A percentile compares a stretch with the other conserved stretches of the same genome.
These are phyloP conservation scores for Panzeria rudis DNA, from an alignment of 2,888 invertebrate genomes.

Conservation along the genomic window DNA sequence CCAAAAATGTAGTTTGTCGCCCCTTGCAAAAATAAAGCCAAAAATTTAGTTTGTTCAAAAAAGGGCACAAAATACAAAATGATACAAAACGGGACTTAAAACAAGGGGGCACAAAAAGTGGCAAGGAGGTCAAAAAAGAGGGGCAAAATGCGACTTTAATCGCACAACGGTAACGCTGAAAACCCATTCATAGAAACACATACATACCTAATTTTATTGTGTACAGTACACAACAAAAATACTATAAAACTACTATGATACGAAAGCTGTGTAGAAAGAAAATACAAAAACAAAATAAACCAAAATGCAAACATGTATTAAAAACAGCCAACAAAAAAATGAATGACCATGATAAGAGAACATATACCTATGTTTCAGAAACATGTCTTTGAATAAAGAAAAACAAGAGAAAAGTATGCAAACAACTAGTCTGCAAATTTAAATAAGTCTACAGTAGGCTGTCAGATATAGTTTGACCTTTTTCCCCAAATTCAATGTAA, in stretches of 20 bases:
- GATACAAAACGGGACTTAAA: too few species aligned
- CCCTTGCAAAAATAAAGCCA: too few species aligned
- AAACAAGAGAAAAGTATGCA: conserved; percentile 4
- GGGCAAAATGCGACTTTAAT: too few species aligned
- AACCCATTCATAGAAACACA: too few species aligned
- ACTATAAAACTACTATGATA: conserved; percentile 71
- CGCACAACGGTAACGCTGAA: too few species aligned
- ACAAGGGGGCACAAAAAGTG: too few species aligned
- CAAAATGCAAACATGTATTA: conserved; percentile 43
- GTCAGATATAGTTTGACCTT: too few species aligned
- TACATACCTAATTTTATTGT: conserved; percentile 57
- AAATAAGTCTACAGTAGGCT: conserved; percentile 17
- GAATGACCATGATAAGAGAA: conserved; percentile 57
- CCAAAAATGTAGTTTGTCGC: too few species aligned
- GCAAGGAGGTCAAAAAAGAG: too few species aligned
- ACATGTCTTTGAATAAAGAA: conserved; percentile 20
- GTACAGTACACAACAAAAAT: conserved; percentile 75
- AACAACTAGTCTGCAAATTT: conserved; percentile 20
- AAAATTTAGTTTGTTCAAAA: too few species aligned
- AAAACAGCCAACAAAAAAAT: conserved; percentile 28
- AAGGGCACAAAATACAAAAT: too few species aligned
- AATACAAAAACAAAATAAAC: conserved; percentile 53
- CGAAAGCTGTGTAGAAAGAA: conserved; percentile 56
- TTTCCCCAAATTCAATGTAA: too few species aligned
- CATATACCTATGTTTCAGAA: conserved; percentile 15